phyloP scores from a whole-genome alignment of 2,113 vertebrate species.

The Hirundichthys speculiger region DNA sequence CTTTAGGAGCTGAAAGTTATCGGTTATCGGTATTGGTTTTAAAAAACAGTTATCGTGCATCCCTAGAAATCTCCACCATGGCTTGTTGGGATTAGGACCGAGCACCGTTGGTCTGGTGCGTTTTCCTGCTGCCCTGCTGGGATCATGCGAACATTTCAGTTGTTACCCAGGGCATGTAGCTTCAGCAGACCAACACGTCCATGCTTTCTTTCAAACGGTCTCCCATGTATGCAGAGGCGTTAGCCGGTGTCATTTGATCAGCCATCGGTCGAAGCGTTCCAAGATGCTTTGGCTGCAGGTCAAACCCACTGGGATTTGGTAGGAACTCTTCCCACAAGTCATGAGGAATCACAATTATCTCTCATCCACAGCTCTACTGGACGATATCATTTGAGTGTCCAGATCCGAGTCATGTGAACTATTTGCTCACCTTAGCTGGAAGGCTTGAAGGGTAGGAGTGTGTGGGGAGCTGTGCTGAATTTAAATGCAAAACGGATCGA shows the following conservation, averaged over 20 bases:
- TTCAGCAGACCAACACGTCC: constrained; percentile 10
- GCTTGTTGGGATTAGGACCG: neutral
- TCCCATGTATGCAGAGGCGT: neutral
- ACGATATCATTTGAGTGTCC: constrained; percentile 64
- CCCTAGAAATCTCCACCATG: neutral
- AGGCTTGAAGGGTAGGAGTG: constrained; percentile 42
- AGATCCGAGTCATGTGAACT: constrained; percentile 35
- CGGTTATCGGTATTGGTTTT: no score
- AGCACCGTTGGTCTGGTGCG: neutral
- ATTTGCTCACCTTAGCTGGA: constrained; percentile 32
- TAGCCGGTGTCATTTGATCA: constrained; percentile 24
- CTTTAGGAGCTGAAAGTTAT: no score
- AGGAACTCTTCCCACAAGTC: constrained; percentile 50
- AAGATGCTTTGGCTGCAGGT: constrained; percentile 45
- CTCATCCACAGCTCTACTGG: constrained; percentile 56
- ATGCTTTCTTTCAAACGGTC: neutral
- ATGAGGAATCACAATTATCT: constrained; percentile 73
- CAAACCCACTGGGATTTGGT: constrained; percentile 47
- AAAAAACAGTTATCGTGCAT: no score
- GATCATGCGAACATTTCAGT: constrained; percentile 21
- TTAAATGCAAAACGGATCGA: constrained; percentile 45
- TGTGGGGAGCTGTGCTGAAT: constrained; percentile 6
- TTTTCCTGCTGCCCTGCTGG: constrained; percentile 4
- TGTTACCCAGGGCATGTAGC: neutral
- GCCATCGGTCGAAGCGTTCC: neutral